Base-by-base conservation (phyloP, 2,797 vertebrate species). In the Rhinophrynus dorsalis region DNA sequence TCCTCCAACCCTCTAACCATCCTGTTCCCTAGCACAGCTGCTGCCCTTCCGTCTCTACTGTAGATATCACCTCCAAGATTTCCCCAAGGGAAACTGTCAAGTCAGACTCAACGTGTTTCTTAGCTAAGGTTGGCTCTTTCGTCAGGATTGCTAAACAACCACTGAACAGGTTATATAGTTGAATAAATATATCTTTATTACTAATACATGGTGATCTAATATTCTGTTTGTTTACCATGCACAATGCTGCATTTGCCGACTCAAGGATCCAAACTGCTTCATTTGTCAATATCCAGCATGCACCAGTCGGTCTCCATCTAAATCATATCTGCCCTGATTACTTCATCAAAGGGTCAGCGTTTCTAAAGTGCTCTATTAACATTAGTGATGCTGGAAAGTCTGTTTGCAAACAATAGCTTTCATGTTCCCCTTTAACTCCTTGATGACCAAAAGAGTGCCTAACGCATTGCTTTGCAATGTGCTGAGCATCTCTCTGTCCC, bases 311-410 rank as follows among this genome's bases (percentile, higher is more conserved):
- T 57, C 69, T 33, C 1, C 0, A 18, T 75, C 58, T 23, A 72
- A 27, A 26, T 76, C 78, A 73, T 60, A 78, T 77, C 83, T 82
- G 79, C 79, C 78, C 80, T 66, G 76, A 64, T 76, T 83, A 76
- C 75, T 64, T 7, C 1, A 0, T 23, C 33, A 8, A 37, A 0
- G 3, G 47, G n/a, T 18, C 29, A 13, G 18, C 11, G 35, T 27
- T 26, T 60, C 37, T 18, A 21, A 21, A 32, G 23, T 26, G 26
- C 33, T 26, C 27, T 38, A 42, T 69, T 38, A 61, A 18, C 56
- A 45, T 18, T 52, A 17, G 6, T 44, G 15, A 42, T 5, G 15
- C 37, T 13, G 13, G 13, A 38, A 13, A 5, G 5, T 38, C 37
- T 38, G n/a, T n/a, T n/a, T n/a, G n/a, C n/a, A n/a, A n/a, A n/a